These are phyloP conservation scores for Saxicola maurus DNA, from an alignment of 2,797 vertebrate genomes.

Conservation along the genomic window DNA sequence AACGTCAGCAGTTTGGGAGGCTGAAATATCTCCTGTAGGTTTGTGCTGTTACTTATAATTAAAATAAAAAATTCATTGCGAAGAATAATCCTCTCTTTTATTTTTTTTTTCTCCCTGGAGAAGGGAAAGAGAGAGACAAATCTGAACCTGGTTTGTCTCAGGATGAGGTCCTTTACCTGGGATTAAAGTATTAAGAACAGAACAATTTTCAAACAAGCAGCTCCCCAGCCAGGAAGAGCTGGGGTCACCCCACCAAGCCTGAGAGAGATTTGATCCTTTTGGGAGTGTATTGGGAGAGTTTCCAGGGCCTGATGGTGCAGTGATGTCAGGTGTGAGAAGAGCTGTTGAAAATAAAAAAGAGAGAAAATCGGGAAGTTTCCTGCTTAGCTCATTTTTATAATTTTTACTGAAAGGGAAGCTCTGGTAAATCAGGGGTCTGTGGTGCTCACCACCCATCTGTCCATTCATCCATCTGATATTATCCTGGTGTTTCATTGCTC, in stretches of 20 bases:
- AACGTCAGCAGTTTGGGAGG: constrained; percentile 12
- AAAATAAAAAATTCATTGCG: neutral
- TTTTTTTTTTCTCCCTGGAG: neutral
- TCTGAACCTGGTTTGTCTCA: neutral
- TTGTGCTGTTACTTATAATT: neutral
- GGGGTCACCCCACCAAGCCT: neutral
- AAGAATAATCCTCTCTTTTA: neutral
- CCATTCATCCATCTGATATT: neutral
- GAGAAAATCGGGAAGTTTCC: neutral
- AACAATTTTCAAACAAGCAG: neutral
- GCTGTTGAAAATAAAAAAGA: neutral
- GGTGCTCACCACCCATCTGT: neutral
- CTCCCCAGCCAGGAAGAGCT: neutral
- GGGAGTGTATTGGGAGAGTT: neutral
- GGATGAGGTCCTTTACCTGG: neutral
- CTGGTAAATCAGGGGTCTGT: neutral
- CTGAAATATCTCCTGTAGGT: neutral
- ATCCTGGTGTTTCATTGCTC: neutral
- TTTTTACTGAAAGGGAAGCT: neutral
- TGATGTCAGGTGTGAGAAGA: neutral
- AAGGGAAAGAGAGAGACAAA: neutral
- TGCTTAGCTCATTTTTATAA: neutral
- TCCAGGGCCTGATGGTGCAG: neutral
- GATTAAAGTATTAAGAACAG: neutral
- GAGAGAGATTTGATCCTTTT: fast-evolving